Evolutionary conservation across 2,797 vertebrate species (phyloP).

Genomic region (Vultur gryphus): DNA sequence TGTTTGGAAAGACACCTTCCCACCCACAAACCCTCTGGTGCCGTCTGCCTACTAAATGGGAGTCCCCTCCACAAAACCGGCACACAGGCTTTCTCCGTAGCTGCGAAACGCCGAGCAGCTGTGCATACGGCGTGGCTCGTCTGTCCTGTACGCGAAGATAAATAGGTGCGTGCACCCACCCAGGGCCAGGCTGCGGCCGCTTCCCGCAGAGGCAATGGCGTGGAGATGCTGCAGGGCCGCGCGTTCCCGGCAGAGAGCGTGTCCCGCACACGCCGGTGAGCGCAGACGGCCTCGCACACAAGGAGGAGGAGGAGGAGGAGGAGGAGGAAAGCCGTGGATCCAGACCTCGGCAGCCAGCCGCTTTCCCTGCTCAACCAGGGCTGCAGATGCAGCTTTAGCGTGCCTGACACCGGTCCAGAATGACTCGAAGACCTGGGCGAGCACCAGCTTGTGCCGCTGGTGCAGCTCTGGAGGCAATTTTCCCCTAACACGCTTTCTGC

Average conservation of each 20-base stretch:
- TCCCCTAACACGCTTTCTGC: rapidly evolving
- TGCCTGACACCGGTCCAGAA: background rate
- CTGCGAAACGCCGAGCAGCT: background rate
- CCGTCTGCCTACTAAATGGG: background rate
- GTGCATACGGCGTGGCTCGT: rapidly evolving
- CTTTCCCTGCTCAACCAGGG: background rate
- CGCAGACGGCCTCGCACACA: rapidly evolving
- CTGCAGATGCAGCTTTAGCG: background rate
- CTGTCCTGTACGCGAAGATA: rapidly evolving
- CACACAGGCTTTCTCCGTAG: background rate
- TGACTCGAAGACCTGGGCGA: background rate
- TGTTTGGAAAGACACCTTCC: slow-evolving; percentile 32
- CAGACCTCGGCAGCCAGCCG: background rate
- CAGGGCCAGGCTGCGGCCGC: background rate
- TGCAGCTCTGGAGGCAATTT: background rate
- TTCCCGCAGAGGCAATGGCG: background rate
- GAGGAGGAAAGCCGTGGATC: background rate
- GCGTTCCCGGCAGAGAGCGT: slow-evolving; percentile 59
- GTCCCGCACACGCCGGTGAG: background rate
- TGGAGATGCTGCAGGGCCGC: background rate
- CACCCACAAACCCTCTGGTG: slow-evolving; percentile 36
- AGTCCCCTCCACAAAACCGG: background rate
- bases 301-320: background rate
- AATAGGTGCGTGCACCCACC: rapidly evolving
- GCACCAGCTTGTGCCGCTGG: background rate